Percentiles rank a stretch among this genome's conserved stretches.
These are phyloP conservation scores for Galago senegalensis DNA, from an alignment of 2,797 vertebrate species.

Conservation along the genomic window DNA sequence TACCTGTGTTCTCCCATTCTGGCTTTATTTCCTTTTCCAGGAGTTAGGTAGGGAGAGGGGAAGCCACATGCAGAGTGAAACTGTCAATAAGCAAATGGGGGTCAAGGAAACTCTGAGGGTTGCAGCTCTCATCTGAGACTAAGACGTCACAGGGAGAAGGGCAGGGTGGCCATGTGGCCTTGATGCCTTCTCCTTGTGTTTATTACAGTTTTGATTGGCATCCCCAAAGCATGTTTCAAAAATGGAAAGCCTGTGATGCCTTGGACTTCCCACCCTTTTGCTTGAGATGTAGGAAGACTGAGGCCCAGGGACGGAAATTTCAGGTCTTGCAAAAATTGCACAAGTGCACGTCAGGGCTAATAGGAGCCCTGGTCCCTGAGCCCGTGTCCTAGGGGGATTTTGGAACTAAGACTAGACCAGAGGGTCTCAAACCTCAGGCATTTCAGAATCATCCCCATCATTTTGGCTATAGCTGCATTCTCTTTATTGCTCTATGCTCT, in stretches of 20 bases:
- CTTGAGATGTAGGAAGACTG: not conserved
- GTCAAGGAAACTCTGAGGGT: not conserved
- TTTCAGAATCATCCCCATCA: not conserved
- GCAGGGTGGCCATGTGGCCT: not conserved
- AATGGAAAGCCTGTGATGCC: not conserved
- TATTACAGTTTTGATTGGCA: not conserved
- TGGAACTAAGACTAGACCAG: not conserved
- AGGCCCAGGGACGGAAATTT: not conserved
- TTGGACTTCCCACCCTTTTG: not conserved
- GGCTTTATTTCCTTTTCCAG: constrained; percentile 23
- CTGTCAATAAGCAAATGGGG: not conserved
- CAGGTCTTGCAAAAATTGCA: not conserved
- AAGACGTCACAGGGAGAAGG: not conserved
- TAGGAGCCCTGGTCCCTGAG: accelerated
- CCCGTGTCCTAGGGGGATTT: not conserved
- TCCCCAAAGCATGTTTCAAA: not conserved
- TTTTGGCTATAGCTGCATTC: not conserved
- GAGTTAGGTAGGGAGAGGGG: not conserved
- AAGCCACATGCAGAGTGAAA: not conserved
- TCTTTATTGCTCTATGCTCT: not conserved
- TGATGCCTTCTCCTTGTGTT: not conserved
- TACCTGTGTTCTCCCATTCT: not conserved
- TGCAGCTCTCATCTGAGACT: not conserved
- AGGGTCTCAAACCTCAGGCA: not conserved
- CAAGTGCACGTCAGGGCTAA: not conserved